Evolutionary conservation across 2,888 invertebrate genomes (phyloP), one percentile per base, ranked within the genome.

Genomic region (Sericinus montela): DNA sequence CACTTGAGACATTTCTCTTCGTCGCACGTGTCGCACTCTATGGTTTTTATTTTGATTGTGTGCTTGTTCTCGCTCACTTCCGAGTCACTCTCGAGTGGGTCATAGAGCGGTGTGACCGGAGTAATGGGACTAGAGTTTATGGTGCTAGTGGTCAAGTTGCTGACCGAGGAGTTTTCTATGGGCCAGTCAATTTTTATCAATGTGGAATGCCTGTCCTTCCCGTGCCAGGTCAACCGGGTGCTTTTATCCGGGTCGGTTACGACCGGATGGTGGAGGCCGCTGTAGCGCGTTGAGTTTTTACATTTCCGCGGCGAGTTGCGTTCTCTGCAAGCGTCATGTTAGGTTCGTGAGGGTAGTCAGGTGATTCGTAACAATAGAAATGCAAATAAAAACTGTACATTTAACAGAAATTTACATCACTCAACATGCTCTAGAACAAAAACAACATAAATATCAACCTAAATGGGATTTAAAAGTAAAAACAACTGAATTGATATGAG

Each of bases 101-200:
- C 87, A 37, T 89, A 89, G 0, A 72, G 53, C 0, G 88, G 86
- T 0, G 86, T 87, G 1, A 72, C 54, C 0, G 88, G 87, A 0
- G 85, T 83, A 0, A 78, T 8, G 0, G 85, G 82, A 13, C 74
- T 83, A 1, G 84, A 80, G 19, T 80, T 80, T 0, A 82, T 49
- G 0, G 84, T 86, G 54, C 79, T 81, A 0, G 72, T 69, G 0
- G 78, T 85, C 0, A 84, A 54, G 30, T 78, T 81, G 10, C 76
- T 75, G 10, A 72, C 55, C 0, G 83, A 75, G 0, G 69, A 65
- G 50, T 73, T 75, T 11, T 87, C 83, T 0, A 67, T 58, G 0
- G 88, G 86, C 89, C 89, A 89, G 52, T 89, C 88, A 1, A 89
- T 81, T 53, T 79, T 80, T 2, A 89, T 89, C 0, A 89, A 55